These are phyloP conservation scores for Zelostemma sp. DNA, from an alignment of 1,140 invertebrate genomes.

Conservation along the genomic window DNA sequence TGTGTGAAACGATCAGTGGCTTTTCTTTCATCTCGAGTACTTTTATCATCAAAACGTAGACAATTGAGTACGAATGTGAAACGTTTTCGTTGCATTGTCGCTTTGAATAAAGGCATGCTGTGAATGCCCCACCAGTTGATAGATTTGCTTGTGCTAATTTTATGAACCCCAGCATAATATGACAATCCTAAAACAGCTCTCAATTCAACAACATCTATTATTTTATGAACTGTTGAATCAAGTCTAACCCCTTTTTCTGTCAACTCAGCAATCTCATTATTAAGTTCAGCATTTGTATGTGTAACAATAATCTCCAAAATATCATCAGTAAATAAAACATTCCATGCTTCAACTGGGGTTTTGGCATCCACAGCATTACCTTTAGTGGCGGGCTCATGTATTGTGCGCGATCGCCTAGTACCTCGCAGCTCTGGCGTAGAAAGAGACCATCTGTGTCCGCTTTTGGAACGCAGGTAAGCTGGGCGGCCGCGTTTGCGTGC, in stretches of 20 bases:
- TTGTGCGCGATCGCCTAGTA: not conserved
- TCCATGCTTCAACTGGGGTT: not conserved
- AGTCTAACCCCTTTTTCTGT: no score
- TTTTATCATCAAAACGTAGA: conserved; percentile 12
- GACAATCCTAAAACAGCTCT: not conserved
- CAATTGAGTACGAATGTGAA: conserved; percentile 1
- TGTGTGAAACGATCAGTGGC: not conserved
- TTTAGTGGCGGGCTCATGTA: not conserved
- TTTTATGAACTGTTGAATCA: no score
- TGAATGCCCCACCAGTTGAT: not conserved
- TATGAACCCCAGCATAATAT: conserved; percentile 2
- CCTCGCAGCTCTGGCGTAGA: not conserved
- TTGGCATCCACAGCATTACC: not conserved
- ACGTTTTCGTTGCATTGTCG: conserved; percentile 4
- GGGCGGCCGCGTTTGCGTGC: conserved; percentile 9
- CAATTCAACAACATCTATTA: not conserved
- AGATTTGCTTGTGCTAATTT: not conserved
- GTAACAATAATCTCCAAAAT: not conserved
- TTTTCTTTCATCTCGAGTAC: not conserved
- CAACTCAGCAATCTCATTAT: no score
- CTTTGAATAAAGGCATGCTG: not conserved
- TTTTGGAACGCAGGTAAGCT: conserved; percentile 11
- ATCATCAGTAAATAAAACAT: not conserved
- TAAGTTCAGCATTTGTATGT: no score
- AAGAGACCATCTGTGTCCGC: conserved; percentile 12